Conservation (phyloP, 2,113 vertebrate genomes). For the Archocentrus centrarchus region DNA sequence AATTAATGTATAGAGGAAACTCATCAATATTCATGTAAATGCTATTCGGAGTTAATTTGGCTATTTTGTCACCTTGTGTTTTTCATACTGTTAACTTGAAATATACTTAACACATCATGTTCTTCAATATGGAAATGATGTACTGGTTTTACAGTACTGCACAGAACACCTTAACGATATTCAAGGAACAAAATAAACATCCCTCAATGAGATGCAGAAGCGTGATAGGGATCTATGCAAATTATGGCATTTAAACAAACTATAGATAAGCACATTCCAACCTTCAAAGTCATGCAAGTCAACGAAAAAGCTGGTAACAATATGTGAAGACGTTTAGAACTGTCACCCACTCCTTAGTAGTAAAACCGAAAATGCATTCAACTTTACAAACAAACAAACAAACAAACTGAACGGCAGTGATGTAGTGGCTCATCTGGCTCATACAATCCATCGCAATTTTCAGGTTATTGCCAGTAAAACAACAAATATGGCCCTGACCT, state of each 20-base stretch:
- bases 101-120: not conserved
- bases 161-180: constrained; percentile 37
- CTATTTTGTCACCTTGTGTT: not conserved
- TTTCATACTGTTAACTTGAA: not conserved
- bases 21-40: not conserved
- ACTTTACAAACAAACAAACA: not conserved
- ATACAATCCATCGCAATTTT: not conserved
- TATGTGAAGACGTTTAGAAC: not conserved
- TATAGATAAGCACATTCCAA: constrained; percentile 60
- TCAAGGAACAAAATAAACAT: constrained; percentile 40
- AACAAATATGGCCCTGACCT: constrained; percentile 5
- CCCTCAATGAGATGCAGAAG: constrained; percentile 39
- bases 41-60: not conserved
- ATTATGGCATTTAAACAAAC: constrained; percentile 58
- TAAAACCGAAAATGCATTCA: not conserved
- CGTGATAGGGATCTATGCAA: constrained; percentile 68
- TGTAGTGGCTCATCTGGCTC: not conserved
- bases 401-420: not conserved
- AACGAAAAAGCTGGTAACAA: constrained; percentile 46
- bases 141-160: constrained; percentile 9
- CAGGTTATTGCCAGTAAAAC: not conserved
- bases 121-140: constrained; percentile 12
- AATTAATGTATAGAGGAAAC: not conserved
- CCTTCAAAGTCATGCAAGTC: constrained; percentile 67
- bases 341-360: not conserved